phyloP scores from a whole-genome alignment of 2,888 invertebrate species.

The Omphaloscelis lunosa region DNA sequence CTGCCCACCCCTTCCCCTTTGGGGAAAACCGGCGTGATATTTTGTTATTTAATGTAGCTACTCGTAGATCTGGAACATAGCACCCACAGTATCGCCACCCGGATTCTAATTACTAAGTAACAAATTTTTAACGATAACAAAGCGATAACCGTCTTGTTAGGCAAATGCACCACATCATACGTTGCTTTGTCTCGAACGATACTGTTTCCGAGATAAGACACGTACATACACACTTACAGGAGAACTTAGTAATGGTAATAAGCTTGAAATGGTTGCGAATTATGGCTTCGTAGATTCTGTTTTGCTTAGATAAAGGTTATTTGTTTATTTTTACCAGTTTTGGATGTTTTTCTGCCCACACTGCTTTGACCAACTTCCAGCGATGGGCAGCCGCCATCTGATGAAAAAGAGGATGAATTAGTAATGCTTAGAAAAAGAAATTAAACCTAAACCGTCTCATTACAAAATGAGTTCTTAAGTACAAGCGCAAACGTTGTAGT shows the following conservation, averaged over 20 bases:
- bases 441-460: too few species aligned
- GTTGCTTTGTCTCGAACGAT: constrained; percentile 71
- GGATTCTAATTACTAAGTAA: constrained; percentile 67
- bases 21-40: background rate
- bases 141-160: constrained; percentile 63
- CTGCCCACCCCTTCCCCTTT: too few species aligned
- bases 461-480: too few species aligned
- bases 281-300: constrained; percentile 10
- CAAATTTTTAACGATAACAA: constrained; percentile 75
- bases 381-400: constrained; percentile 51
- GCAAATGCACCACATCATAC: constrained; percentile 73
- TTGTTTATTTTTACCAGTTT: constrained; percentile 33
- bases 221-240: constrained; percentile 62
- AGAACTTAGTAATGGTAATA: constrained; percentile 36
- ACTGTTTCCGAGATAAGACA: constrained; percentile 73
- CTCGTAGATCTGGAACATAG: constrained; percentile 29
- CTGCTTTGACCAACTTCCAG: constrained; percentile 43
- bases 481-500: too few species aligned
- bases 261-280: constrained; percentile 26
- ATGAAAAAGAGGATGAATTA: constrained; percentile 15
- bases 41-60: background rate
- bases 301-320: background rate
- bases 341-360: constrained; percentile 44
- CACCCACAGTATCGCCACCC: constrained; percentile 44
- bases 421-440: too few species aligned